phyloP scores from a whole-genome alignment of 1,140 invertebrate genomes.

The Cherax quadricarinatus region DNA sequence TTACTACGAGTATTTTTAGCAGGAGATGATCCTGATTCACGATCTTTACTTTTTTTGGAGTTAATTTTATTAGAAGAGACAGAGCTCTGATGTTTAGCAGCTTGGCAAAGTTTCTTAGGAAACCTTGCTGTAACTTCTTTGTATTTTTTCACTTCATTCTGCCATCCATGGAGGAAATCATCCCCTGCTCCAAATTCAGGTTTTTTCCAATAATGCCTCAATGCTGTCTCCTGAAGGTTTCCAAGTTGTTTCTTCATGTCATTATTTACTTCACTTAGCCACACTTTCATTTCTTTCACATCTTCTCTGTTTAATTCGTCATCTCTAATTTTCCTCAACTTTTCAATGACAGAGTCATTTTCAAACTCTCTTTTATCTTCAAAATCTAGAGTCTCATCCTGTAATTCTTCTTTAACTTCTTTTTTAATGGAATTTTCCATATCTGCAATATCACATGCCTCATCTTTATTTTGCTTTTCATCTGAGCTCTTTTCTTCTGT shows the following conservation, averaged over 20 bases:
- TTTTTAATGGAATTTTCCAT: conserved; percentile 18
- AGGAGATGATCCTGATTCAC: conserved; percentile 47
- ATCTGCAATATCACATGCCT: not conserved
- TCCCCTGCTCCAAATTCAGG: conserved; percentile 71
- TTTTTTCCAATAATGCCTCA: conserved; percentile 68
- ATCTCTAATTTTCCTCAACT: conserved; percentile 62
- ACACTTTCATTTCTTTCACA: conserved; percentile 67
- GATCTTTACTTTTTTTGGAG: conserved; percentile 32
- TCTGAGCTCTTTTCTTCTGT: conserved; percentile 5
- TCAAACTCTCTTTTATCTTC: conserved; percentile 22
- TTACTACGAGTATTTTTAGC: conserved; percentile 71
- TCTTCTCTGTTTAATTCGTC: conserved; percentile 71
- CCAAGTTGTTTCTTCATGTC: conserved; percentile 69
- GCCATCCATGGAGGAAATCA: conserved; percentile 71
- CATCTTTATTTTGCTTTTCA: not conserved
- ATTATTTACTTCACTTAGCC: conserved; percentile 54
- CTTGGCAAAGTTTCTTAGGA: conserved; percentile 64
- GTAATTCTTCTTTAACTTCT: conserved; percentile 9
- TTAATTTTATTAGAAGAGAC: conserved; percentile 22
- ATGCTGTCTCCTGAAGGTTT: conserved; percentile 57
- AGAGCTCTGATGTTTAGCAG: conserved; percentile 40
- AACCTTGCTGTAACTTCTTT: conserved; percentile 66
- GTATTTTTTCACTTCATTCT: conserved; percentile 70
- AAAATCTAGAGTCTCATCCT: not conserved
- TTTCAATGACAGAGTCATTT: conserved; percentile 66